phyloP scores from a whole-genome alignment of 1,140 invertebrate genomes.

The Aphaenogaster rudis region DNA sequence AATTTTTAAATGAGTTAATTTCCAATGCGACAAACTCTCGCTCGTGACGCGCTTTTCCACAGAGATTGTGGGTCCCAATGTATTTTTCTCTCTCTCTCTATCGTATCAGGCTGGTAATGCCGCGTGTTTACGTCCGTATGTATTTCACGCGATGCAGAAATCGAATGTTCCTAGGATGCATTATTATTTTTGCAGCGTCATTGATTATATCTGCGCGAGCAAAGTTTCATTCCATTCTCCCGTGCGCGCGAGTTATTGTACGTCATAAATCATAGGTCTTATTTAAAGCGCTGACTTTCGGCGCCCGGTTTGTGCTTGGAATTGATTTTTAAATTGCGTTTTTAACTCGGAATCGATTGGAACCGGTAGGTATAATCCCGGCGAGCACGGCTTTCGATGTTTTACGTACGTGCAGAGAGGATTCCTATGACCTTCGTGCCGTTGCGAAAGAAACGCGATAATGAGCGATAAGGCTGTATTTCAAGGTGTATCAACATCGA shows the following conservation, averaged over 20 bases:
- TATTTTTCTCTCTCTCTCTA: neutral
- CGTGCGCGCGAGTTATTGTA: constrained; percentile 30
- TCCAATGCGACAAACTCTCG: neutral
- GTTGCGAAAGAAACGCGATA: neutral
- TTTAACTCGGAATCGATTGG: constrained; percentile 18
- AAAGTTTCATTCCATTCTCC: constrained; percentile 30
- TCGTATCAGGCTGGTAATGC: neutral
- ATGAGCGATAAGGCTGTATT: neutral
- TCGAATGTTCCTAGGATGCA: constrained; percentile 37
- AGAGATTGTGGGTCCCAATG: neutral
- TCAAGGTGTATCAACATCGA: neutral
- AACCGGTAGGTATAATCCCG: neutral
- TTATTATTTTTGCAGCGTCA: constrained; percentile 61
- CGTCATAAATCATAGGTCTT: constrained; percentile 56
- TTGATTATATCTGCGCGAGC: constrained; percentile 48
- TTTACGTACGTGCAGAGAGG: neutral
- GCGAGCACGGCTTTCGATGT: neutral
- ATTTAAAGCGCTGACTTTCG: constrained; percentile 53
- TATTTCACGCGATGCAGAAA: constrained; percentile 23
- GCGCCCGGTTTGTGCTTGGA: neutral
- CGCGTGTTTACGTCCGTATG: neutral
- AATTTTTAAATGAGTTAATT: constrained; percentile 59
- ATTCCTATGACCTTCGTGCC: neutral
- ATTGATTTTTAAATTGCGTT: constrained; percentile 62
- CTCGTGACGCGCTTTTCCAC: neutral